Conservation (phyloP, 2,797 vertebrate genomes). For the Spheniscus humboldti region DNA sequence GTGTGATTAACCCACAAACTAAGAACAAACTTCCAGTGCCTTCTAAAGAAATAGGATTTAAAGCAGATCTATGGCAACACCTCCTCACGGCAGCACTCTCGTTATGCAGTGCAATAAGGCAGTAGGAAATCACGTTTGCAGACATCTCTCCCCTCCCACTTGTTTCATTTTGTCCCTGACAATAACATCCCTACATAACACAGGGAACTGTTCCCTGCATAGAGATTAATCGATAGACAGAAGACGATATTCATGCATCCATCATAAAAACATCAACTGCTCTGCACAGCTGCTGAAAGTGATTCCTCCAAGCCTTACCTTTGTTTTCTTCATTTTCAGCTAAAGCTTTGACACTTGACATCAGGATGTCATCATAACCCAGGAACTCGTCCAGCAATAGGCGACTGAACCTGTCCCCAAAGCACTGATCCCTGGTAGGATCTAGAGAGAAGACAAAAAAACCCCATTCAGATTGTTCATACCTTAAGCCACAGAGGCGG, state of each 20-base stretch:
- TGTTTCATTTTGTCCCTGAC: conserved; percentile 1
- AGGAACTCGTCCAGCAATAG: conserved; percentile 94
- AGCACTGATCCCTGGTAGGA: conserved; percentile 88
- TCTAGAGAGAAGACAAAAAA: conserved; percentile 65
- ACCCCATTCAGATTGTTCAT: background rate
- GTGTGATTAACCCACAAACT: background rate
- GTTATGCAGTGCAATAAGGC: background rate
- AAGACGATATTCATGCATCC: background rate
- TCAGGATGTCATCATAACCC: conserved; percentile 95
- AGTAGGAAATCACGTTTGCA: background rate
- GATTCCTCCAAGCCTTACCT: conserved; percentile 70
- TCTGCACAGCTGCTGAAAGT: background rate
- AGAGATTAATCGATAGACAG: background rate
- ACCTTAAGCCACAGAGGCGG: background rate
- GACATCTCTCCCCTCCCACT: background rate
- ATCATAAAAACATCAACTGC: background rate
- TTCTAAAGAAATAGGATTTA: background rate
- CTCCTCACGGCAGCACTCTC: background rate
- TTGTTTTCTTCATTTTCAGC: conserved; percentile 97
- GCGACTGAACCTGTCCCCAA: conserved; percentile 94
- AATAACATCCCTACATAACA: background rate
- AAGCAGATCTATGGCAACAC: background rate
- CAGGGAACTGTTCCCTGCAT: background rate
- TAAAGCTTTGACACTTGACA: conserved; percentile 97
- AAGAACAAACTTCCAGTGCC: background rate